These are phyloP conservation scores for Leuciscus waleckii DNA, from an alignment of 2,797 vertebrate genomes.

Conservation along the genomic window DNA sequence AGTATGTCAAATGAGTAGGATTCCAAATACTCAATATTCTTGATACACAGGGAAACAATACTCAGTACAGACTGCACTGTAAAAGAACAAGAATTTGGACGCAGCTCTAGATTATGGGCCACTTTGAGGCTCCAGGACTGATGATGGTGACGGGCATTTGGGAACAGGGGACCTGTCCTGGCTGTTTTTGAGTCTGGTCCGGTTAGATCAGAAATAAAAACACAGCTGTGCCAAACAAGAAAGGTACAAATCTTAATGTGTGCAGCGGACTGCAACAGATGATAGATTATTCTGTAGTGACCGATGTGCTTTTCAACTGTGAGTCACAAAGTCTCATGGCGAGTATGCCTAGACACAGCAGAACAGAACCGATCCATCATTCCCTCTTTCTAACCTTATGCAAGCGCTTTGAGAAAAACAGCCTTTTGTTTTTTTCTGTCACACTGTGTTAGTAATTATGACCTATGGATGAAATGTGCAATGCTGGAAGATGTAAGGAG, in stretches of 20 bases:
- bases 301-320: constrained; percentile 27
- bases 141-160: not conserved
- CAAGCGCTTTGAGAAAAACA: constrained; percentile 23
- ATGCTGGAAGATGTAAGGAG: not conserved
- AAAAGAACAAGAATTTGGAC: not conserved
- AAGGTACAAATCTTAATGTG: constrained; percentile 28
- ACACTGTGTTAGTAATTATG: constrained; percentile 20
- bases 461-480: constrained; percentile 1
- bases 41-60: no score
- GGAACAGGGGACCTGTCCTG: not conserved
- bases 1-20: not conserved
- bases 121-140: not conserved
- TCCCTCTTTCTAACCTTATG: constrained; percentile 63
- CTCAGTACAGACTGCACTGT: not conserved
- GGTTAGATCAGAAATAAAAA: constrained; percentile 15
- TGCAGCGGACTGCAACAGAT: constrained; percentile 6
- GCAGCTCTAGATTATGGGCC: not conserved
- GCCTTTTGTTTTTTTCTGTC: constrained; percentile 25
- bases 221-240: constrained; percentile 18
- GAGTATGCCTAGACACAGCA: constrained; percentile 65
- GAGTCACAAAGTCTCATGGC: constrained; percentile 70
- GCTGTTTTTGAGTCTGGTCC: not conserved
- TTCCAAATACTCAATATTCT: no score
- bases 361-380: constrained; percentile 71
- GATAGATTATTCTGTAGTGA: constrained; percentile 38